Evolutionary conservation across 2,888 invertebrate species (phyloP).

Genomic region (Meteorus cinctellus): DNA sequence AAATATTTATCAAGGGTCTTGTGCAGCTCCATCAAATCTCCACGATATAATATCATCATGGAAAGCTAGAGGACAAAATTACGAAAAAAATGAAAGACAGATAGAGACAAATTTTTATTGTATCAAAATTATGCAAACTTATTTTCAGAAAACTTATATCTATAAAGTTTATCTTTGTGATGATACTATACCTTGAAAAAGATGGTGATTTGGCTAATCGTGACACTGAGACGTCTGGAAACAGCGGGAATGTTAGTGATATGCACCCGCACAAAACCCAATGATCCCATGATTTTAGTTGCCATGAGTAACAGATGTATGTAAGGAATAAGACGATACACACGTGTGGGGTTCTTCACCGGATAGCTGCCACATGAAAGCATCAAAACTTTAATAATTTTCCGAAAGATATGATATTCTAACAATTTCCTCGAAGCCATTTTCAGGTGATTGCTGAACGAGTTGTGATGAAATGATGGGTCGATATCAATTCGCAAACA

Average conservation of each 20-base stretch:
- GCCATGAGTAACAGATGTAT: slow-evolving; percentile 5
- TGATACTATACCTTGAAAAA: slow-evolving; percentile 13
- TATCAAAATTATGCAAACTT: not conserved
- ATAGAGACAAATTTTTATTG: too few species aligned
- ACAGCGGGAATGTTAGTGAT: slow-evolving; percentile 19
- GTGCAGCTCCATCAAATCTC: not conserved
- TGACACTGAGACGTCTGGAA: slow-evolving; percentile 13
- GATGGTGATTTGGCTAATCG: slow-evolving; percentile 19
- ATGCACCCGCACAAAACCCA: slow-evolving; percentile 20
- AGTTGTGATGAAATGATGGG: too few species aligned
- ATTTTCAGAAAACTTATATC: not conserved
- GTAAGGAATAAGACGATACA: slow-evolving; percentile 21
- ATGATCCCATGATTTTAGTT: not conserved
- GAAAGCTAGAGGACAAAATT: not conserved
- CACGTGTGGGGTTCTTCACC: not conserved
- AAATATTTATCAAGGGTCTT: slow-evolving; percentile 9
- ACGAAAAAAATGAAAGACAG: not conserved
- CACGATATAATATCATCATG: not conserved
- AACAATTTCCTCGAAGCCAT: not conserved
- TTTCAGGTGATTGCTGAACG: not conserved
- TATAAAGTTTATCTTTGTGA: not conserved
- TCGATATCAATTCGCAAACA: too few species aligned
- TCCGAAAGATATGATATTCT: slow-evolving; percentile 7
- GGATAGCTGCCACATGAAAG: slow-evolving; percentile 23
- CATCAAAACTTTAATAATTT: not conserved